These are phyloP conservation scores for Drosophila sp. DNA, from an alignment of 1,140 invertebrate species.

Conservation along the genomic window DNA sequence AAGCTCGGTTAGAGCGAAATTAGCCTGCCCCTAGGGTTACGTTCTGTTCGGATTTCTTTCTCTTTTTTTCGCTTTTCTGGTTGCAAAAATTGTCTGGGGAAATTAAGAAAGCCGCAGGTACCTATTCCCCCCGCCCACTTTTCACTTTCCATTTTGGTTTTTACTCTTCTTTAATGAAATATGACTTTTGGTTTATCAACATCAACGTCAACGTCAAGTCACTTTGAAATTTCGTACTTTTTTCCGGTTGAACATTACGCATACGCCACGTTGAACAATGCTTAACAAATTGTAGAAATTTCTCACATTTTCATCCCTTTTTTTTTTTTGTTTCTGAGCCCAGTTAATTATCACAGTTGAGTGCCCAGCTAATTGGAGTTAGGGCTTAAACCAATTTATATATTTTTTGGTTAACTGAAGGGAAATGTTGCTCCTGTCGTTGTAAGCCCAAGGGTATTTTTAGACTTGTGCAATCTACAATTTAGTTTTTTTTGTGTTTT, in stretches of 20 bases:
- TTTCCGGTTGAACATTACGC: constrained; percentile 52
- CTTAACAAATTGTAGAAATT: constrained; percentile 37
- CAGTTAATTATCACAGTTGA: constrained; percentile 70
- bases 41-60: not conserved
- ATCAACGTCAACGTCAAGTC: constrained; percentile 34
- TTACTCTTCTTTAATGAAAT: constrained; percentile 58
- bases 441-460: not conserved
- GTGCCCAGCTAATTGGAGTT: constrained; percentile 69
- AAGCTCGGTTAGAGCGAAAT: not conserved
- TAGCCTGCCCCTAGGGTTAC: not conserved
- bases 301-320: constrained; percentile 30
- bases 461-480: constrained; percentile 27
- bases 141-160: constrained; percentile 39
- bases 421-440: constrained; percentile 18
- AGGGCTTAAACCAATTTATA: constrained; percentile 33
- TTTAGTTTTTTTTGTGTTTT: constrained; percentile 19
- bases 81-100: constrained; percentile 74
- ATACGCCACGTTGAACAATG: constrained; percentile 69
- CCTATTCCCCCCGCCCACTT: constrained; percentile 10
- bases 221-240: constrained; percentile 34
- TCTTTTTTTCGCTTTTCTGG: constrained; percentile 23
- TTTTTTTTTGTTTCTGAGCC: constrained; percentile 1
- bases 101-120: constrained; percentile 76
- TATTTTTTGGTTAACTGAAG: constrained; percentile 15
- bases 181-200: constrained; percentile 52